Base-by-base conservation (phyloP, 2,797 vertebrate species). In the Anniella stebbinsi region DNA sequence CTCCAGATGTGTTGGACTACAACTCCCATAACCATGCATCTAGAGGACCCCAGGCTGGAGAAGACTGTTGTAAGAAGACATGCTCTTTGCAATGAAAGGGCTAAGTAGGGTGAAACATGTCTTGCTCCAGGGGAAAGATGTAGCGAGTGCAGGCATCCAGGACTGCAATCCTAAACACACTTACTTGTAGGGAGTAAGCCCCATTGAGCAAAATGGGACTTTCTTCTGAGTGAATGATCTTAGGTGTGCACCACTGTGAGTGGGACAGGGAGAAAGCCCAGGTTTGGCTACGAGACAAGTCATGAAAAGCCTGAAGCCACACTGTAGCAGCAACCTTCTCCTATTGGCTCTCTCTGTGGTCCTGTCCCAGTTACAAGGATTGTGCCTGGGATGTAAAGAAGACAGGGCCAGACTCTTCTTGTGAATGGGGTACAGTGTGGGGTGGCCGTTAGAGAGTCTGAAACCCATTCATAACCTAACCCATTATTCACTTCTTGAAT, bases 331-430 rank as follows among this genome's bases (percentile, higher is more conserved):
- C 25, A 8, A 41, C 18, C 5, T 25, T 87, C 57, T 92, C 88
- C 84, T 90, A 69, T 82, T n/a, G 91, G n/a, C 17, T 12, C 66
- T 63, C 9, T 18, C n/a, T 28, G 30, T 83, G 80, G 54, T 41
- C 48, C 36, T 17, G 2, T 2, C 67, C 86, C 48, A 87, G 21
- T 77, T 88, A n/a, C 86, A 91, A 93, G 84, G 36, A n/a, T 54
- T n/a, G 33, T 18, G 13, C 48, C 18, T 33, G 5, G 33, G 17
- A 80, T 80, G 30, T 54, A 51, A 30, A 76, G 73, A 30, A 33
- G 7, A 33, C 25, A 7, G 25, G 18, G 28, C 63, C 66, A 89
- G n/a, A 77, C 0, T 28, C 73, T 41, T 60, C 60, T 85, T 77
- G 54, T 85, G 76, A 86, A 48, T 23, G 72, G 6, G 11, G 57